phyloP scores from a whole-genome alignment of 2,113 vertebrate genomes.

The Campylomormyrus tamandua region DNA sequence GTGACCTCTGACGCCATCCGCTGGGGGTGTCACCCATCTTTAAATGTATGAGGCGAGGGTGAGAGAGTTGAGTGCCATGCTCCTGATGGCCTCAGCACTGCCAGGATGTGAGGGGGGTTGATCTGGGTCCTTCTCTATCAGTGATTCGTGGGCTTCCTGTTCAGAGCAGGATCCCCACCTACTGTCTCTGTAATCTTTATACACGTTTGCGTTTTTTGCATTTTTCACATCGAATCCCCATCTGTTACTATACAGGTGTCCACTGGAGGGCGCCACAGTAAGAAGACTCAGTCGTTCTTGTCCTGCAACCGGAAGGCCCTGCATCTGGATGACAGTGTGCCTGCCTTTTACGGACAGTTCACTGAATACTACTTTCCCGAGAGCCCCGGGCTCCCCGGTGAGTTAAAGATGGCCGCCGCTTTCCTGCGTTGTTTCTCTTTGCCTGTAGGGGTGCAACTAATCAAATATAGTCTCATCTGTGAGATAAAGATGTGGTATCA shows the following conservation, averaged over 20 bases:
- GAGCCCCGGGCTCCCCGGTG: slow-evolving; percentile 77
- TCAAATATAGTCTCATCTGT: neutral
- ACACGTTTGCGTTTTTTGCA: neutral
- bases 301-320: slow-evolving; percentile 81
- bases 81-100: neutral
- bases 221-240: neutral
- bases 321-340: slow-evolving; percentile 66
- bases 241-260: slow-evolving; percentile 70
- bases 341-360: slow-evolving; percentile 89
- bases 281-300: slow-evolving; percentile 81
- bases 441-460: neutral
- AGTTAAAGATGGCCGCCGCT: neutral
- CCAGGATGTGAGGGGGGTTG: neutral
- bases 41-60: neutral
- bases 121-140: neutral
- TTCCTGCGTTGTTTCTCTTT: neutral
- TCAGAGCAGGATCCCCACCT: neutral
- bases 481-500: neutral
- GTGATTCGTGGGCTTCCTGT: neutral
- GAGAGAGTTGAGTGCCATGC: neutral
- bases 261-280: slow-evolving; percentile 79
- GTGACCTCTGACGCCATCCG: neutral
- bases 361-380: slow-evolving; percentile 95
- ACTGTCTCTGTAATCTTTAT: neutral
- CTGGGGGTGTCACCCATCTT: neutral